Percentiles rank a stretch among this genome's conserved stretches.
phyloP scores from a whole-genome alignment of 2,888 invertebrate genomes.

The Cinara cedri region DNA sequence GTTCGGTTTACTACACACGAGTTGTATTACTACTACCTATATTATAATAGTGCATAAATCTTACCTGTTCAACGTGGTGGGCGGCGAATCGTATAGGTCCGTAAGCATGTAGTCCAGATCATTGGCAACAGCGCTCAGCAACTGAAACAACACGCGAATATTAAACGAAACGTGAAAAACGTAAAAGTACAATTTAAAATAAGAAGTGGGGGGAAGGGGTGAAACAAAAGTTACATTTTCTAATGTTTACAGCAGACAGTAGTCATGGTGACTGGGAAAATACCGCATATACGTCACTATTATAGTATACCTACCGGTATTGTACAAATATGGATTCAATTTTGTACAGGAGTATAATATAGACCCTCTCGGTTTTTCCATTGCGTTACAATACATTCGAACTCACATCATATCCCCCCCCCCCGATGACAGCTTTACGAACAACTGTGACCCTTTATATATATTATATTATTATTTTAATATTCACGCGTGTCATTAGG shows the following conservation, averaged over 20 bases:
- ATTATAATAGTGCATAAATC: too few relatives aligned
- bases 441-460: neutral
- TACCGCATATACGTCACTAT: neutral
- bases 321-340: neutral
- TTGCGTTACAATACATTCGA: neutral
- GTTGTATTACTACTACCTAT: too few relatives aligned
- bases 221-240: neutral
- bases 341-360: neutral
- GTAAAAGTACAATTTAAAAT: neutral
- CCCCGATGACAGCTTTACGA: neutral
- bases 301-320: neutral
- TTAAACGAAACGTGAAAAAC: neutral
- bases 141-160: conserved; percentile 67
- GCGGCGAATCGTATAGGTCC: conserved; percentile 77
- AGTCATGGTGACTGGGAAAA: conserved; percentile 47
- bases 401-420: neutral
- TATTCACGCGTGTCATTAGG: neutral
- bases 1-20: too few relatives aligned
- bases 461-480: neutral
- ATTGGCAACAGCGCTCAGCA: conserved; percentile 80
- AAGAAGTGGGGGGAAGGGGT: too few relatives aligned
- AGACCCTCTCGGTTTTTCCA: neutral
- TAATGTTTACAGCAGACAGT: conserved; percentile 40
- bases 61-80: conserved; percentile 60
- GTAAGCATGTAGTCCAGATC: conserved; percentile 86